Percentiles rank a stretch among this genome's conserved stretches.
Evolutionary conservation across 2,888 invertebrate genomes (phyloP).

Genomic region (Sabatieria punctata): DNA sequence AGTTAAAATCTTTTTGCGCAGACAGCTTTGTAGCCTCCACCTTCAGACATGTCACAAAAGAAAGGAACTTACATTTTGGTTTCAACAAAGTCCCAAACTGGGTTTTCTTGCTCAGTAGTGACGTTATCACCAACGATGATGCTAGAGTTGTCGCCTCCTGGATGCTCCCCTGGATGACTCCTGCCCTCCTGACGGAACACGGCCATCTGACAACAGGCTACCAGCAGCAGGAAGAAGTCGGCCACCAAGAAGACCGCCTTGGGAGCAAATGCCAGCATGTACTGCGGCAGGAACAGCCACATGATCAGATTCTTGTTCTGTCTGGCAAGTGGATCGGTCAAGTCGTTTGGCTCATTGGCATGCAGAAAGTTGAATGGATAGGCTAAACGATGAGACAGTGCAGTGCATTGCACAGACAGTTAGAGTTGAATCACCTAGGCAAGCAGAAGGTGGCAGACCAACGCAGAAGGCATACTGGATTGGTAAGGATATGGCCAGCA

Average conservation of each 20-base stretch:
- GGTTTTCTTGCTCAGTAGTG: background rate
- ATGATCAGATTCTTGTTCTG: constrained; percentile 6
- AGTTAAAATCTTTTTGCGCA: too few species aligned
- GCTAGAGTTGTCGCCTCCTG: constrained; percentile 8
- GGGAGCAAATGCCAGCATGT: background rate
- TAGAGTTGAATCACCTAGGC: too few species aligned
- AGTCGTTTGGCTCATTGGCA: constrained; percentile 2
- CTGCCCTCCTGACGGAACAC: constrained; percentile 62
- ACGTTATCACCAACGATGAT: background rate
- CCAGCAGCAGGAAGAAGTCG: constrained; percentile 69
- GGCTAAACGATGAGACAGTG: too few species aligned
- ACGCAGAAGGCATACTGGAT: constrained; percentile 72
- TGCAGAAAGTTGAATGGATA: too few species aligned
- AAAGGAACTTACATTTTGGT: too few species aligned
- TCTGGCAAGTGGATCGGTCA: background rate
- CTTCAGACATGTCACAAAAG: too few species aligned
- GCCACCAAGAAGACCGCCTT: constrained; percentile 27
- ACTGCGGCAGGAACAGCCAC: constrained; percentile 12
- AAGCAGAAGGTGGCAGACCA: constrained; percentile 70
- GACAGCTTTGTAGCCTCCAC: too few species aligned
- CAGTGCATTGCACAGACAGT: too few species aligned
- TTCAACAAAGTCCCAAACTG: background rate
- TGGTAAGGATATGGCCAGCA: constrained; percentile 59
- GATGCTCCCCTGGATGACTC: background rate
- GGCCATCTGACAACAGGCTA: constrained; percentile 64